Evolutionary conservation across 2,797 vertebrate species (phyloP).

Genomic region (Pelochelys cantorii): DNA sequence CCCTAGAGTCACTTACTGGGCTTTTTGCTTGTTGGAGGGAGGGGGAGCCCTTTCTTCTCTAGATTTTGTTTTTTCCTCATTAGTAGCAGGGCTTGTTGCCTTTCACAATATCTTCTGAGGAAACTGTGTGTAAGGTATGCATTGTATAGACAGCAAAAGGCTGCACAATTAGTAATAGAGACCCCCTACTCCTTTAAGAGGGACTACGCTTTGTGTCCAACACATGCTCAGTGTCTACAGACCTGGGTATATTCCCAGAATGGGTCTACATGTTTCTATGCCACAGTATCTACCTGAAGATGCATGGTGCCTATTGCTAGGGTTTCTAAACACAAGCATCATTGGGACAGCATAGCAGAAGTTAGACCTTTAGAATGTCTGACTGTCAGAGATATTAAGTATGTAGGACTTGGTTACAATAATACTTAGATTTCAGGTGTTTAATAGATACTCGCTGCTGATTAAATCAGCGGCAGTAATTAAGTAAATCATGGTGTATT

Average conservation of each 20-base stretch:
- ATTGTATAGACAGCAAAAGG: not conserved
- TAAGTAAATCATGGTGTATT: not conserved
- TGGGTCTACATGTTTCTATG: not conserved
- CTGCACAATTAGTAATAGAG: not conserved
- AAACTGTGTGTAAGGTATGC: not conserved
- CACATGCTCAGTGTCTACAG: not conserved
- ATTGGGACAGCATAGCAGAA: not conserved
- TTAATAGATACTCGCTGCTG: not conserved
- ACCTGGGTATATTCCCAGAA: not conserved
- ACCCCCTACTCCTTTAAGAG: accelerated
- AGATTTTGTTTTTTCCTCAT: not conserved
- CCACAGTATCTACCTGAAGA: not conserved
- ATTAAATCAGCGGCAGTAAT: not conserved
- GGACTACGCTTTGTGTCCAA: not conserved
- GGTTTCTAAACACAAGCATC: not conserved
- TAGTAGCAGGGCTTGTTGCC: not conserved
- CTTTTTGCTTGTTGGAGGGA: not conserved
- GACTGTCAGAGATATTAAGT: not conserved
- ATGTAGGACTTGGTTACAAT: not conserved
- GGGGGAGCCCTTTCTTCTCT: not conserved
- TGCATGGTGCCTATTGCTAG: not conserved
- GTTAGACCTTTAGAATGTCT: not conserved
- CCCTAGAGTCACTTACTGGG: not conserved
- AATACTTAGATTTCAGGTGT: not conserved
- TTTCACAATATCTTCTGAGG: no score